A percentile compares a stretch with the other conserved stretches of the same genome.
Evolutionary conservation across 2,888 invertebrate species (phyloP).

Genomic region (Dysmachus trigonus): DNA sequence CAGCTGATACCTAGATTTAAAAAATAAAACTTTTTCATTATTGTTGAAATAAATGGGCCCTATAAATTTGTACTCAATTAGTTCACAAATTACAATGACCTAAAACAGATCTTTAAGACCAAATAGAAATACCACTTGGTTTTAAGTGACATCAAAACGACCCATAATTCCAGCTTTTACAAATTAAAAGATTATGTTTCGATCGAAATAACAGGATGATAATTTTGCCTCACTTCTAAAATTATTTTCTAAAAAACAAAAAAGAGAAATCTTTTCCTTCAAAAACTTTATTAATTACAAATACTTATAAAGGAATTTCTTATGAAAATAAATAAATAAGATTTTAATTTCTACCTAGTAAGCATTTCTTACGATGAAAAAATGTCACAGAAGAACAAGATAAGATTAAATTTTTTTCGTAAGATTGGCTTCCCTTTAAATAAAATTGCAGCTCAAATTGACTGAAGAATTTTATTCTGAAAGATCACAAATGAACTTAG

Average conservation of each 20-base stretch:
- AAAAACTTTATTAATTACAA: constrained; percentile 28
- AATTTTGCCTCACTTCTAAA: no score
- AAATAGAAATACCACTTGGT: no score
- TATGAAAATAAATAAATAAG: constrained; percentile 5
- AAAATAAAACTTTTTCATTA: no score
- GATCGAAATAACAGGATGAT: no score
- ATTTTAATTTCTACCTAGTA: not conserved
- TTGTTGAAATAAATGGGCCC: no score
- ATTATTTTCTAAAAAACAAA: not conserved
- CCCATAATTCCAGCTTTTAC: no score
- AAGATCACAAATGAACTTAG: not conserved
- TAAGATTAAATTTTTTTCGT: not conserved
- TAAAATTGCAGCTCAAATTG: constrained; percentile 16
- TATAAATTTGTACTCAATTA: no score
- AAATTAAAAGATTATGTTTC: no score
- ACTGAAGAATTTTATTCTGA: constrained; percentile 4
- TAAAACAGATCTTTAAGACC: no score
- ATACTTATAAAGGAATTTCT: constrained; percentile 19
- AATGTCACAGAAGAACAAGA: not conserved
- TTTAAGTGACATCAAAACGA: no score
- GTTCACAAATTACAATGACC: no score
- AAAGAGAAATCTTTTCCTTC: not conserved
- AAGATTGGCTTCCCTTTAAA: not conserved
- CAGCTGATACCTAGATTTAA: no score
- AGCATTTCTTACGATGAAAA: not conserved